A percentile compares a stretch with the other conserved stretches of the same genome.
These are phyloP conservation scores for Festucalex cinctus DNA, from an alignment of 2,113 vertebrate genomes.

Conservation along the genomic window DNA sequence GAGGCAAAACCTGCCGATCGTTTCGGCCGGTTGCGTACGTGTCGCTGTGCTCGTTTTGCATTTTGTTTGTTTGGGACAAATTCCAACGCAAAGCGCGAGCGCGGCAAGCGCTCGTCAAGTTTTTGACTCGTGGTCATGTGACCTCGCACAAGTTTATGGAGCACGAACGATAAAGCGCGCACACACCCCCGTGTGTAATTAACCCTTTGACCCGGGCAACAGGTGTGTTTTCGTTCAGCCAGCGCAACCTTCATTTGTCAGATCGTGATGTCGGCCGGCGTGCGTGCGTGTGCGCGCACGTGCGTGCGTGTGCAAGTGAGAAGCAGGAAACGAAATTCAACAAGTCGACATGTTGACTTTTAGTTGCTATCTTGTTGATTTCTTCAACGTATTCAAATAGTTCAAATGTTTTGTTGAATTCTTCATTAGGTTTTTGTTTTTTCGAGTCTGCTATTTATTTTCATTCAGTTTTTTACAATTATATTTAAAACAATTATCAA, in stretches of 20 bases:
- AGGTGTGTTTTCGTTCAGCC: constrained; percentile 41
- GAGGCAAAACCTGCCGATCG: background rate
- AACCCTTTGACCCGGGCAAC: constrained; percentile 55
- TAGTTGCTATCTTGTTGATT: too few relatives aligned
- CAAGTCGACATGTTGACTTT: too few relatives aligned
- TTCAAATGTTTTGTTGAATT: too few relatives aligned
- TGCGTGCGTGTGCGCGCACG: constrained; percentile 9
- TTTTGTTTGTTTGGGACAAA: too few relatives aligned
- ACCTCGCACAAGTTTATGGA: constrained; percentile 25
- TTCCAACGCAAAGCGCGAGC: too few relatives aligned
- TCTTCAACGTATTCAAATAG: too few relatives aligned
- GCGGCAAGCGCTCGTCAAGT: background rate
- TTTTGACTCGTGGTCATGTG: too few relatives aligned
- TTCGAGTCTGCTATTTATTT: too few relatives aligned
- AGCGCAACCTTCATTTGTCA: constrained; percentile 38
- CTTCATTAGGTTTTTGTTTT: too few relatives aligned
- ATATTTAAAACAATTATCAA: too few relatives aligned
- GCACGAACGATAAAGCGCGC: constrained; percentile 44
- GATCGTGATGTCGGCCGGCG: constrained; percentile 24
- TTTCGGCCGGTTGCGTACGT: background rate
- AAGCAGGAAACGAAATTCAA: background rate
- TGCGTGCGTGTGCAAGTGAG: background rate
- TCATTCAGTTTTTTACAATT: too few relatives aligned
- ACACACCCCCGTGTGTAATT: constrained; percentile 27
- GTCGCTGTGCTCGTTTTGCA: too few relatives aligned